Percentiles rank a stretch among this genome's conserved stretches.
Conservation (phyloP, 2,113 vertebrate species). For the Entelurus aequoreus region DNA sequence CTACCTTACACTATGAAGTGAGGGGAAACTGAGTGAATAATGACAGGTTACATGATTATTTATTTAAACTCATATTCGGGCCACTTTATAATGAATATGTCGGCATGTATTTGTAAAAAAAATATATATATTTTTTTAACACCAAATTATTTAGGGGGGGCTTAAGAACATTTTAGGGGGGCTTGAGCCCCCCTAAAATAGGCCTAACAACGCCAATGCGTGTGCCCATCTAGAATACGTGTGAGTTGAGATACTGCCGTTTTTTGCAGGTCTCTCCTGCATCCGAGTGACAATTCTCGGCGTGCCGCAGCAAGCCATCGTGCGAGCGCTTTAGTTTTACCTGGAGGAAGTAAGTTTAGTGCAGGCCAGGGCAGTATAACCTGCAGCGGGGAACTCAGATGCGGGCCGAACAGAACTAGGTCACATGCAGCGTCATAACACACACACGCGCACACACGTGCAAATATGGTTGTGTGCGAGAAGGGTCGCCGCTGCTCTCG, state of each 20-base stretch:
- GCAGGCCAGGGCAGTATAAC: conserved; percentile 52
- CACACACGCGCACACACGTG: conserved; percentile 25
- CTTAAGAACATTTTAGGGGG: too few relatives aligned
- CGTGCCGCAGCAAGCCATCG: conserved; percentile 23
- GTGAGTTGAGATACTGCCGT: too few relatives aligned
- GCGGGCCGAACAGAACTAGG: conserved; percentile 48
- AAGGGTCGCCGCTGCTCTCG: conserved; percentile 27
- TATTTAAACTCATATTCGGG: too few relatives aligned
- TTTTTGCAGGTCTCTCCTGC: conserved; percentile 13
- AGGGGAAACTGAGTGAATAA: too few relatives aligned
- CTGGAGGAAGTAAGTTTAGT: conserved; percentile 38
- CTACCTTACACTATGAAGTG: too few relatives aligned
- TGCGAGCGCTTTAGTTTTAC: conserved; percentile 26
- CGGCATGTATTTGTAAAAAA: too few relatives aligned
- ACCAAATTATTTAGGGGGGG: too few relatives aligned
- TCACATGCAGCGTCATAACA: conserved; percentile 46
- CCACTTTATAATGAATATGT: too few relatives aligned
- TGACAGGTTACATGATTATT: too few relatives aligned
- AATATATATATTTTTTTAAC: too few relatives aligned
- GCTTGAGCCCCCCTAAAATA: too few relatives aligned
- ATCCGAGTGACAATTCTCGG: conserved; percentile 32
- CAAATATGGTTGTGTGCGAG: conserved; percentile 30
- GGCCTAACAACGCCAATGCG: too few relatives aligned
- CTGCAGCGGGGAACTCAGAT: conserved; percentile 54
- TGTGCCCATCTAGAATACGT: neutral